Percentiles rank a stretch among this genome's conserved stretches.
Evolutionary conservation across 2,888 invertebrate species (phyloP).

Genomic region (Drosophila prolongata): DNA sequence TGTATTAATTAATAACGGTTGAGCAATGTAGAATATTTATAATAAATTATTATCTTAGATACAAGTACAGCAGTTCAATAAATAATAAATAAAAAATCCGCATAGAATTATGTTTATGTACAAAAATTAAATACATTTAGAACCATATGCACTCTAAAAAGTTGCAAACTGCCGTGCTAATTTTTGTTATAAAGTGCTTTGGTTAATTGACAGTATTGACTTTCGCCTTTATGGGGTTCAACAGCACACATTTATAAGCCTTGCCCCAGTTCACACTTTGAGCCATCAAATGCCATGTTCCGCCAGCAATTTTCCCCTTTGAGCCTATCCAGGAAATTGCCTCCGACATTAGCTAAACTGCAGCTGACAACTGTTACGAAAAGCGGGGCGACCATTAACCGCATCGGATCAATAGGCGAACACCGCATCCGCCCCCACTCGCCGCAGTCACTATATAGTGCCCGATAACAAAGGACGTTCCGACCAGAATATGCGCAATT

Average conservation of each 20-base stretch:
- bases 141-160: neutral
- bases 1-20: no score
- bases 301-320: slow-evolving; percentile 5
- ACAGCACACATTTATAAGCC: neutral
- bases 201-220: neutral
- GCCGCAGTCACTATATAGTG: slow-evolving; percentile 10
- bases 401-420: slow-evolving; percentile 20
- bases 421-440: slow-evolving; percentile 12
- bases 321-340: slow-evolving; percentile 34
- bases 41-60: no score
- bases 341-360: slow-evolving; percentile 62
- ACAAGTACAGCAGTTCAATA: no score
- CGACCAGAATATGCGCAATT: slow-evolving; percentile 53
- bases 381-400: slow-evolving; percentile 40
- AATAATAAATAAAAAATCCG: no score
- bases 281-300: slow-evolving; percentile 18
- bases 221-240: neutral
- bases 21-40: no score
- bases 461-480: slow-evolving; percentile 36
- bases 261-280: slow-evolving; percentile 17
- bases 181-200: slow-evolving; percentile 1
- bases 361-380: slow-evolving; percentile 67
- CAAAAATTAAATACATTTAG: no score
- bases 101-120: no score
- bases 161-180: neutral